These are phyloP conservation scores for Drosophila histrio DNA, from an alignment of 2,888 invertebrate species.

Conservation along the genomic window DNA sequence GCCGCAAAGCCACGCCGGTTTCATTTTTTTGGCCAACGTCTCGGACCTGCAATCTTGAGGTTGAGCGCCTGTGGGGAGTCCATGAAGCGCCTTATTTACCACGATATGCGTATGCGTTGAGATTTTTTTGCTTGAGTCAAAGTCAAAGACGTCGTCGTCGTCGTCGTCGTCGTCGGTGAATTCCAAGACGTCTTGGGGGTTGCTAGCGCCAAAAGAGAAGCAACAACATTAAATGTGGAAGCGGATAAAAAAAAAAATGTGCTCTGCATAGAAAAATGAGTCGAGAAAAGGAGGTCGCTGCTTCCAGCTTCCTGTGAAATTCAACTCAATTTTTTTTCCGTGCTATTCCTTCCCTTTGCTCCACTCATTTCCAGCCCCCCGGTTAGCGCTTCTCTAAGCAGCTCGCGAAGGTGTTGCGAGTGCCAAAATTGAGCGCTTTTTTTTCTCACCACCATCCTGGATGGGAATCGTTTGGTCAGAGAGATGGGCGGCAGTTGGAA, in stretches of 20 bases:
- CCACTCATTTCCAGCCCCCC: constrained; percentile 40
- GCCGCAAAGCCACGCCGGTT: constrained; percentile 74
- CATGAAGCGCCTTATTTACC: constrained; percentile 47
- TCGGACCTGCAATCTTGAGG: constrained; percentile 55
- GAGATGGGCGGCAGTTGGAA: neutral
- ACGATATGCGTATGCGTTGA: constrained; percentile 38
- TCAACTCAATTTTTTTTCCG: constrained; percentile 46
- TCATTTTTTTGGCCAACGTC: constrained; percentile 57
- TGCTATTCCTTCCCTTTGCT: neutral
- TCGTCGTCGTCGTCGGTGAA: neutral
- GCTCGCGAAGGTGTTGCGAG: constrained; percentile 60
- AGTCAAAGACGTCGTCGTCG: constrained; percentile 25
- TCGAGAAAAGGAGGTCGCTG: neutral
- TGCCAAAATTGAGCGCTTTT: constrained; percentile 70
- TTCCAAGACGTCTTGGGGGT: constrained; percentile 69
- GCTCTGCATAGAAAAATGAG: constrained; percentile 12
- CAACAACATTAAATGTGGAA: neutral
- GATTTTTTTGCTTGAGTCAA: constrained; percentile 61
- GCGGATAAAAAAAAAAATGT: neutral
- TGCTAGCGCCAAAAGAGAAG: constrained; percentile 38
- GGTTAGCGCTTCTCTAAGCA: constrained; percentile 19
- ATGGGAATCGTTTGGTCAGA: constrained; percentile 1
- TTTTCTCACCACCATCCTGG: constrained; percentile 41
- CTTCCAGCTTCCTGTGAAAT: constrained; percentile 37
- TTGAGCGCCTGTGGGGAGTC: constrained; percentile 38